Conservation (phyloP, 35 echinoderm and acorn worm genomes). For the Heliocidaris erythrogramma region DNA sequence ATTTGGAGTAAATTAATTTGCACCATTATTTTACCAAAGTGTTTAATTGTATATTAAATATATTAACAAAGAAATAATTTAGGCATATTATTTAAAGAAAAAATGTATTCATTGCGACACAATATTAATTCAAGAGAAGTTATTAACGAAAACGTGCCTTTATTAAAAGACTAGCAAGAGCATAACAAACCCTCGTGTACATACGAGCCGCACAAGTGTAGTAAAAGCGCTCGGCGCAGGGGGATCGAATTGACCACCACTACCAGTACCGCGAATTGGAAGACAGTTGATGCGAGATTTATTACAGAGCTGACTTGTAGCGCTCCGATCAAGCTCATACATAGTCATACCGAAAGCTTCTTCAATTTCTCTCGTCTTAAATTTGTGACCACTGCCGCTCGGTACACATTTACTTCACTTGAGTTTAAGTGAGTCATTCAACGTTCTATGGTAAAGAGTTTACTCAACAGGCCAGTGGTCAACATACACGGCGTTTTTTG, state of each 20-base stretch:
- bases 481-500: background rate
- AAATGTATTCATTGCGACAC: background rate
- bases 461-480: constrained; percentile 25
- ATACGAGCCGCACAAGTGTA: background rate
- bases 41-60: background rate
- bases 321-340: background rate
- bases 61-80: background rate
- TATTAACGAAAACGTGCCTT: background rate
- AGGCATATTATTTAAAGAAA: background rate
- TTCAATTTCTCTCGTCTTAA: background rate
- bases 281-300: background rate
- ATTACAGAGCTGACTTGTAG: background rate
- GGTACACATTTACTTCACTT: background rate
- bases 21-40: too few relatives aligned
- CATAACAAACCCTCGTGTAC: background rate
- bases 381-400: constrained; percentile 12
- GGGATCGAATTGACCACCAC: background rate
- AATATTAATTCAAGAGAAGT: background rate
- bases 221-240: background rate
- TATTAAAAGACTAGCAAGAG: background rate
- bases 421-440: constrained; percentile 26
- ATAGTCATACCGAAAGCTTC: constrained; percentile 5
- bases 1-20: background rate
- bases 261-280: background rate
- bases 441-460: background rate